Evolutionary conservation across 2,797 vertebrate species (phyloP), one percentile per base, ranked within the genome.

Genomic region (Fistularia commersonii): DNA sequence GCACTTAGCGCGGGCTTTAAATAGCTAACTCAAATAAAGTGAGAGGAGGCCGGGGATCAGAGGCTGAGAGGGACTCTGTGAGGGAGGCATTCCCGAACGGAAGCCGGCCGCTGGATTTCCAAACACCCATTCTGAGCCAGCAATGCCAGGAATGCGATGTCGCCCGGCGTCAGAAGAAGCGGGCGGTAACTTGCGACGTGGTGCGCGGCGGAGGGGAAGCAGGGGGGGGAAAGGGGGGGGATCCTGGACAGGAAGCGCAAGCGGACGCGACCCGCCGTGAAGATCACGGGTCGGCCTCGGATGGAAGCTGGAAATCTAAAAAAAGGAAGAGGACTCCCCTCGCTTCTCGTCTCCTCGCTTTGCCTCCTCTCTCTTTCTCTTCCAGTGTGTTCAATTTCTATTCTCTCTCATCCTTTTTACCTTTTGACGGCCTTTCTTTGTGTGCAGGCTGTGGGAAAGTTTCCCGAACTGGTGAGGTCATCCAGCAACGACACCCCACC

Each of bases 381-480:
- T 81, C 80, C 78, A 78, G 78, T 87, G 85, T 83, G 85, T 85
- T 89, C 77, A 84, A 88, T 86, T 86, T 87, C 83, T 87, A 81
- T 87, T 87, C 81, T 89, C 73, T 87, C 80, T 77, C 83, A 66
- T 84, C 80, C 86, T 79, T 83, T 90, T 82, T 87, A 89, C 86
- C 85, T 89, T 89, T 81, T 89, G 88, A 89, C 81, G 87, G 86
- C 84, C 67, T 79, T 86, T n/a, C 89, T 90, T 91, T 91, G 90
- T 90, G 79, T 85, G 66, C 79, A 83, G 86, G 83, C 89, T 90
- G 90, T 91, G 90, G 88, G 89, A 91, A 91, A 90, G 86, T 90
- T 88, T 89, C 71, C 78, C 77, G 78, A 88, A 83, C 84, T 87
- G 86, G 84, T 90, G 90, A 90, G 89, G 84, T 91, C 90, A 91